Conservation (phyloP, 2,888 invertebrate species). For the Electrophaes corylata region DNA sequence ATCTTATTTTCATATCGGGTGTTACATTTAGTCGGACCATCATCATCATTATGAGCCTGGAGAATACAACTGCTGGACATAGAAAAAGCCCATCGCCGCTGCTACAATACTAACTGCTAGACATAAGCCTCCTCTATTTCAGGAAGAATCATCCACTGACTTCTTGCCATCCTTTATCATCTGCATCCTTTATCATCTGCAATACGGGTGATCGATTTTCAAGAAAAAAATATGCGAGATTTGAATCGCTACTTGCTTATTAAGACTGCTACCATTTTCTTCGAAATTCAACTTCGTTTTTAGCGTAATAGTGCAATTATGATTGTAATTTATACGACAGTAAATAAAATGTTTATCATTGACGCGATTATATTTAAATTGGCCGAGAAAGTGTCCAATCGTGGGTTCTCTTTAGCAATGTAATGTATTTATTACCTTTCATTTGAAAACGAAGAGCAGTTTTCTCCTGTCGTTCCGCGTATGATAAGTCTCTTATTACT, state of each 20-base stretch:
- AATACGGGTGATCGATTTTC: too few relatives aligned
- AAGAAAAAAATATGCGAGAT: too few relatives aligned
- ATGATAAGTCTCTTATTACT: constrained; percentile 74
- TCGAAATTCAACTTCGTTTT: neutral
- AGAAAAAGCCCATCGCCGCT: too few relatives aligned
- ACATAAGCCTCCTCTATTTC: too few relatives aligned
- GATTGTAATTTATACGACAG: neutral
- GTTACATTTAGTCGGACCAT: constrained; percentile 42
- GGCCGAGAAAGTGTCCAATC: constrained; percentile 65
- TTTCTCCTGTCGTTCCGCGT: constrained; percentile 69
- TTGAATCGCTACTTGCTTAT: too few relatives aligned
- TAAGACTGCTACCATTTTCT: too few relatives aligned
- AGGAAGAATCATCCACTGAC: too few relatives aligned
- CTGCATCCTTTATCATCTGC: too few relatives aligned
- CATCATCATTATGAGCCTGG: too few relatives aligned
- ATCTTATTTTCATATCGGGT: constrained; percentile 59
- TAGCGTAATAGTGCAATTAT: neutral
- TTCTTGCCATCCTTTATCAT: too few relatives aligned
- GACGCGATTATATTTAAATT: constrained; percentile 59
- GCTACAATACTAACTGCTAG: too few relatives aligned
- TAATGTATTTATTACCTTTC: constrained; percentile 74
- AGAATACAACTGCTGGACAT: too few relatives aligned
- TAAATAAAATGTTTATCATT: constrained; percentile 45
- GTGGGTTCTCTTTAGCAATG: constrained; percentile 52
- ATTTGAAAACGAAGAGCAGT: constrained; percentile 70